A percentile compares a stretch with the other conserved stretches of the same genome.
Evolutionary conservation across 2,888 invertebrate genomes (phyloP).

Genomic region (Drosophila aldrichi): DNA sequence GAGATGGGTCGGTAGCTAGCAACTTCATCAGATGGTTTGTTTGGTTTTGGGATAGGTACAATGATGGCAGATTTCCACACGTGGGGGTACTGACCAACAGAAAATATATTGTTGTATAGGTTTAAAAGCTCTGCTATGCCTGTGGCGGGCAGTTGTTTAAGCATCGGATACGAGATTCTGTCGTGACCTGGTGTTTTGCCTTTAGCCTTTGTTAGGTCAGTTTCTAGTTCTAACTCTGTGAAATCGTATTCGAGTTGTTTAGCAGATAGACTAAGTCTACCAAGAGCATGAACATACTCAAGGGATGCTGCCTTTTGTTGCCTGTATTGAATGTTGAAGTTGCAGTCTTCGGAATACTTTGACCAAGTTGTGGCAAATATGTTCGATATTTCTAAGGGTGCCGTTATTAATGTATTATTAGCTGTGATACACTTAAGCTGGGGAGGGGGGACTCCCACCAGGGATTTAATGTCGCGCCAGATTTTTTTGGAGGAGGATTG

Average conservation of each 20-base stretch:
- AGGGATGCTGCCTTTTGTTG: slow-evolving; percentile 17
- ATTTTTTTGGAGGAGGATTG: slow-evolving; percentile 25
- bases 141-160: background rate
- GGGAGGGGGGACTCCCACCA: slow-evolving; percentile 16
- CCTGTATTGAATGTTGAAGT: slow-evolving; percentile 19
- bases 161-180: slow-evolving; percentile 2
- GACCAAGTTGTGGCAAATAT: slow-evolving; percentile 19
- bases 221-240: background rate
- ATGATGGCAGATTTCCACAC: background rate
- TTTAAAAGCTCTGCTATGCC: slow-evolving; percentile 2
- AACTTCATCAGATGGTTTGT: background rate
- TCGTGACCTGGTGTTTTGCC: slow-evolving; percentile 1
- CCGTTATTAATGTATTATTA: slow-evolving; percentile 12
- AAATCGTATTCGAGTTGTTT: slow-evolving; percentile 1
- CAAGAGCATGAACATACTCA: slow-evolving; percentile 14
- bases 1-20: background rate
- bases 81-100: background rate
- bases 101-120: slow-evolving; percentile 1
- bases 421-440: slow-evolving; percentile 13
- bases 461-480: slow-evolving; percentile 27
- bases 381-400: slow-evolving; percentile 10
- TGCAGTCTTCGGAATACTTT: slow-evolving; percentile 16
- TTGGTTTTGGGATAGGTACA: background rate
- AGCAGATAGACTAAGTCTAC: background rate
- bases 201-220: slow-evolving; percentile 2